Conservation (phyloP, 2,797 vertebrate species). For the Petrocephalus sullivani region DNA sequence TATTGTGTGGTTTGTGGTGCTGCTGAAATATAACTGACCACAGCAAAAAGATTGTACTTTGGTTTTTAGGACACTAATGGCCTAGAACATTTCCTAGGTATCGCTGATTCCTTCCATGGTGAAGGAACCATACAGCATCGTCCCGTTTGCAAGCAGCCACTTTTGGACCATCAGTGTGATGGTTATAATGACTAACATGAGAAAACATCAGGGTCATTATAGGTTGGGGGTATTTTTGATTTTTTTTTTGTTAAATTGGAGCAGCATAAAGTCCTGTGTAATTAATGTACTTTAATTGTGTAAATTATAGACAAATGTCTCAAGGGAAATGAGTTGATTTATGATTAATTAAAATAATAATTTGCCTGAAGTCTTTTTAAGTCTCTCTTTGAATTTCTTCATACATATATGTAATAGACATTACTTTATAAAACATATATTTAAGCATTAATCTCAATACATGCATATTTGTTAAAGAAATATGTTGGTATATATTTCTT, state of each 20-base stretch:
- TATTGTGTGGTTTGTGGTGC: neutral
- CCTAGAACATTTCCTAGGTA: neutral
- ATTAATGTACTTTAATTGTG: neutral
- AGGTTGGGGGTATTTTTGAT: neutral
- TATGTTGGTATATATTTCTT: neutral
- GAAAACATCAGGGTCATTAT: neutral
- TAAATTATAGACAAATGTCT: neutral
- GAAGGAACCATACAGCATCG: neutral
- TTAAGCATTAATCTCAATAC: neutral
- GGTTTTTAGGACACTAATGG: neutral
- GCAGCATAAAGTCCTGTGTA: neutral
- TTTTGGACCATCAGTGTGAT: neutral
- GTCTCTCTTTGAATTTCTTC: neutral
- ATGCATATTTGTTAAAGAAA: neutral
- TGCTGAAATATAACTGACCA: neutral
- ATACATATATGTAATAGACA: neutral
- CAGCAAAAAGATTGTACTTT: neutral
- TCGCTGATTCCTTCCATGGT: neutral
- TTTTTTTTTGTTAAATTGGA: neutral
- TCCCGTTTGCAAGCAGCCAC: neutral
- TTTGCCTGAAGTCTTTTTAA: neutral
- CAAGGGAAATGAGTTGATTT: neutral
- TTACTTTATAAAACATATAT: neutral
- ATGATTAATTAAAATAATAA: neutral
- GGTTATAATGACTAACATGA: neutral